Percentiles rank a stretch among this genome's conserved stretches.
Evolutionary conservation across 2,797 vertebrate genomes (phyloP).

Genomic region (Enteromius radiatus): DNA sequence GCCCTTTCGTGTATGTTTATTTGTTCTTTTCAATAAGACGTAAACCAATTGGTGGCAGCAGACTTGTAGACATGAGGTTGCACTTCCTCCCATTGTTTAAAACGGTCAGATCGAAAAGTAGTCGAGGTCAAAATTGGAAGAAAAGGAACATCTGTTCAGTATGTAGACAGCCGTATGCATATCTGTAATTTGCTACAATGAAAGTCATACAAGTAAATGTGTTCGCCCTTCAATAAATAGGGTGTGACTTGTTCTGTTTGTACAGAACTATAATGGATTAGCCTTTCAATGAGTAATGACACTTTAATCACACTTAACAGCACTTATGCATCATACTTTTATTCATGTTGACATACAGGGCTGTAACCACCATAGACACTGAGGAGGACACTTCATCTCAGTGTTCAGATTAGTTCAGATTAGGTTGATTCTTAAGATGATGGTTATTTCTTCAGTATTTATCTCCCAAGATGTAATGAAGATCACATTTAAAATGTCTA

Average conservation of each 20-base stretch:
- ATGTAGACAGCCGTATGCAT: neutral
- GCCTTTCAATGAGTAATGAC: conserved; percentile 26
- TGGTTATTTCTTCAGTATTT: neutral
- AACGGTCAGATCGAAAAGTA: conserved; percentile 72
- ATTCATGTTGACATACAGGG: conserved; percentile 24
- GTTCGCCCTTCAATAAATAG: conserved; percentile 25
- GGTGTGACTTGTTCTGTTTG: conserved; percentile 39
- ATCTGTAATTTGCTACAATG: conserved; percentile 14
- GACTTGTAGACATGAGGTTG: conserved; percentile 67
- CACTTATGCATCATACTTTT: conserved; percentile 33
- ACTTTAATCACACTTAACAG: conserved; percentile 40
- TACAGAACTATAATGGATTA: conserved; percentile 30
- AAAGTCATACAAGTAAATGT: conserved; percentile 11
- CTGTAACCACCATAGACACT: neutral
- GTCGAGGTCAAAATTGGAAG: conserved; percentile 60
- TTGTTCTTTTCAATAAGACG: conserved; percentile 58
- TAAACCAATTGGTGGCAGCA: conserved; percentile 60
- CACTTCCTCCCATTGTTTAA: conserved; percentile 80
- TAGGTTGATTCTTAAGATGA: conserved; percentile 15
- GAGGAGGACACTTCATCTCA: conserved; percentile 1
- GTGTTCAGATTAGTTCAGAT: conserved; percentile 21
- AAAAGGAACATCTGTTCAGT: conserved; percentile 48
- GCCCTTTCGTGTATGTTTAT: conserved; percentile 56
- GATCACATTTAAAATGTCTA: neutral
- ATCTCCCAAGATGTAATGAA: neutral